Evolutionary conservation across 2,113 vertebrate species (phyloP).

Genomic region (Chaetodon trifascialis): DNA sequence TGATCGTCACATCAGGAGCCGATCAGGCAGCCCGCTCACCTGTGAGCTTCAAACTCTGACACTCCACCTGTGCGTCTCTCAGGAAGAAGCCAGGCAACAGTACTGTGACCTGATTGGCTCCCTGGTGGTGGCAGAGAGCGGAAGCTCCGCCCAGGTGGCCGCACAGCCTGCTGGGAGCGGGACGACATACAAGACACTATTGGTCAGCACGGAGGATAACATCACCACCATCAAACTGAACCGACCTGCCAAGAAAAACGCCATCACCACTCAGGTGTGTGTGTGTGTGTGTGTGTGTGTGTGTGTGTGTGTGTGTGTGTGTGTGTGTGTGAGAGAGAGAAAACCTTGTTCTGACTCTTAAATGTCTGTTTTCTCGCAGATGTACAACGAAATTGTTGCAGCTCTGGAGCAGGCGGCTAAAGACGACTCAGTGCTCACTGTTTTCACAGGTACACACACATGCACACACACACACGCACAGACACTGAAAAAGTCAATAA

Average conservation of each 20-base stretch:
- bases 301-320: not conserved
- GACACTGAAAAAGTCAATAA: not conserved
- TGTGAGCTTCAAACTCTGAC: not conserved
- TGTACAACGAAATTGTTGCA: constrained; percentile 91
- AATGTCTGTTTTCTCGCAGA: constrained; percentile 79
- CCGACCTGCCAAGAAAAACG: constrained; percentile 92
- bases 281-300: not conserved
- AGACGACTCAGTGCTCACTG: constrained; percentile 88
- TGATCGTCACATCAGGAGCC: too few species aligned
- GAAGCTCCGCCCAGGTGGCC: constrained; percentile 55
- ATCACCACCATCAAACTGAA: constrained; percentile 94
- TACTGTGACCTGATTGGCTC: constrained; percentile 89
- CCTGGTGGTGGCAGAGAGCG: constrained; percentile 80
- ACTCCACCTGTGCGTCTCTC: not conserved
- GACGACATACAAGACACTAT: constrained; percentile 79
- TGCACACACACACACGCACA: constrained; percentile 13
- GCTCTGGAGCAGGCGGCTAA: constrained; percentile 90
- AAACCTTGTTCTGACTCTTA: too few species aligned
- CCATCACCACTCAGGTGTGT: constrained; percentile 88
- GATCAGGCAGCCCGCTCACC: too few species aligned
- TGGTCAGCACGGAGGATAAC: constrained; percentile 86
- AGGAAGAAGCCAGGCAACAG: constrained; percentile 90
- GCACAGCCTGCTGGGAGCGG: constrained; percentile 56
- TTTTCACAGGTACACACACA: constrained; percentile 87
- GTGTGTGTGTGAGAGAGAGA: too few species aligned